Evolutionary conservation across 2,113 vertebrate genomes (phyloP).

Genomic region (Ophthalmolycus amberensis): DNA sequence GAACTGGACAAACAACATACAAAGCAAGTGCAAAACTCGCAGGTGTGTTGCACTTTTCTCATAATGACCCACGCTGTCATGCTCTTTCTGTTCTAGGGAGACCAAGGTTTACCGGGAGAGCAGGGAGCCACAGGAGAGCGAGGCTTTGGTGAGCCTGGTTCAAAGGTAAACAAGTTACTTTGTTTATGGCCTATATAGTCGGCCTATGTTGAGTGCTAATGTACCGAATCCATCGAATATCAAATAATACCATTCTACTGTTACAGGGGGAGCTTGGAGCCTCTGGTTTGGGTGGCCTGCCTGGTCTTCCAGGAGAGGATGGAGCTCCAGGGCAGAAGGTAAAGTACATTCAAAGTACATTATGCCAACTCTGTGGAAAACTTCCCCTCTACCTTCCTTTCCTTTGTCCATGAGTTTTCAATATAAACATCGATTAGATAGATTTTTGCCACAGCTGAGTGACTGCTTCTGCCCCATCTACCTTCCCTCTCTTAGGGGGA

Average conservation of each 20-base stretch:
- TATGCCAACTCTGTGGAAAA: not conserved
- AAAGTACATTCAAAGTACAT: conserved; percentile 16
- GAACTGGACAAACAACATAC: not conserved
- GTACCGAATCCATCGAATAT: not conserved
- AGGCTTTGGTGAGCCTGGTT: conserved; percentile 85
- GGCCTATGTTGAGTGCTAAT: not conserved
- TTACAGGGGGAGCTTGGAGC: conserved; percentile 87
- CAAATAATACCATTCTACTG: not conserved
- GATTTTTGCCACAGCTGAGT: not conserved
- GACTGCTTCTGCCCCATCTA: not conserved
- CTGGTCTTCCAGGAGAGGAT: conserved; percentile 89
- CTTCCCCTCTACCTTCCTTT: not conserved
- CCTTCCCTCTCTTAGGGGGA: conserved; percentile 83
- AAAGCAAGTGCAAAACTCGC: not conserved
- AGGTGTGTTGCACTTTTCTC: not conserved
- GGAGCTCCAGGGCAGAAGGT: conserved; percentile 90
- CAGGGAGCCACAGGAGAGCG: conserved; percentile 86
- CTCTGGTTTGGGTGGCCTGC: conserved; percentile 85
- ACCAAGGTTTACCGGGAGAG: conserved; percentile 90
- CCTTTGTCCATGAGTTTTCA: not conserved
- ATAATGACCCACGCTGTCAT: not conserved
- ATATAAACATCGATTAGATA: not conserved
- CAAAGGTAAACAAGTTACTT: conserved; percentile 80
- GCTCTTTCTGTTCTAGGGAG: conserved; percentile 76
- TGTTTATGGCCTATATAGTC: not conserved